A percentile compares a stretch with the other conserved stretches of the same genome.
These are phyloP conservation scores for Eristalis intricaria DNA, from an alignment of 2,888 invertebrate genomes.

Conservation along the genomic window DNA sequence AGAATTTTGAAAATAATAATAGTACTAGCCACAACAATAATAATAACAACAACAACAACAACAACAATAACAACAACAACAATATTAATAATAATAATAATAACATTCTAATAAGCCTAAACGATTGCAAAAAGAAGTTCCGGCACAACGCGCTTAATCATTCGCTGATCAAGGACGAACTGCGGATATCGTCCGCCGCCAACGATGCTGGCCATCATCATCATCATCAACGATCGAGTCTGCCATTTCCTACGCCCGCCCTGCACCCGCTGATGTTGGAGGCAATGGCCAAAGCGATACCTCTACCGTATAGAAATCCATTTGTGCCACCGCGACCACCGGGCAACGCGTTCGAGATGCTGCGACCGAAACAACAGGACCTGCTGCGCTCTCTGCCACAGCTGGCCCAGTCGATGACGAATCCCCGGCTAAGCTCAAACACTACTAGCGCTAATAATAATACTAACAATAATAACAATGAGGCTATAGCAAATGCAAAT, in stretches of 20 bases:
- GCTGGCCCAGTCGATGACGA: slow-evolving; percentile 62
- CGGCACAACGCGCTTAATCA: slow-evolving; percentile 63
- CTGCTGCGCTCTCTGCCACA: slow-evolving; percentile 68
- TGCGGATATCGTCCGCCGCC: slow-evolving; percentile 57
- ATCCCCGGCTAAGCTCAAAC: slow-evolving; percentile 53
- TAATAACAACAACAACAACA: slow-evolving; percentile 73
- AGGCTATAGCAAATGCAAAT: slow-evolving; percentile 73
- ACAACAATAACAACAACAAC: slow-evolving; percentile 75
- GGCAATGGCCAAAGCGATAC: slow-evolving; percentile 86
- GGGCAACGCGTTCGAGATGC: slow-evolving; percentile 85
- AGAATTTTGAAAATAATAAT: slow-evolving; percentile 73
- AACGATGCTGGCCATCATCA: slow-evolving; percentile 72
- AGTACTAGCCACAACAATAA: slow-evolving; percentile 74
- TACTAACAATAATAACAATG: slow-evolving; percentile 74
- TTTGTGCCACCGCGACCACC: slow-evolving; percentile 82
- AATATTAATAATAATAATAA: slow-evolving; percentile 66
- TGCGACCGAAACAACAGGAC: slow-evolving; percentile 80
- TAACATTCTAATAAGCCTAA: slow-evolving; percentile 59
- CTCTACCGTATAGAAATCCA: slow-evolving; percentile 84
- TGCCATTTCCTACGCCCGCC: slow-evolving; percentile 81
- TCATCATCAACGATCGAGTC: slow-evolving; percentile 73
- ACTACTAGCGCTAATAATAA: slow-evolving; percentile 66
- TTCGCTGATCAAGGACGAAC: slow-evolving; percentile 70
- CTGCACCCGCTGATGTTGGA: slow-evolving; percentile 88
- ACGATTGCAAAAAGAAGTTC: slow-evolving; percentile 69